These are phyloP conservation scores for Orbicella faveolata DNA, from an alignment of 64 coral and sea anemone genomes.

Conservation along the genomic window DNA sequence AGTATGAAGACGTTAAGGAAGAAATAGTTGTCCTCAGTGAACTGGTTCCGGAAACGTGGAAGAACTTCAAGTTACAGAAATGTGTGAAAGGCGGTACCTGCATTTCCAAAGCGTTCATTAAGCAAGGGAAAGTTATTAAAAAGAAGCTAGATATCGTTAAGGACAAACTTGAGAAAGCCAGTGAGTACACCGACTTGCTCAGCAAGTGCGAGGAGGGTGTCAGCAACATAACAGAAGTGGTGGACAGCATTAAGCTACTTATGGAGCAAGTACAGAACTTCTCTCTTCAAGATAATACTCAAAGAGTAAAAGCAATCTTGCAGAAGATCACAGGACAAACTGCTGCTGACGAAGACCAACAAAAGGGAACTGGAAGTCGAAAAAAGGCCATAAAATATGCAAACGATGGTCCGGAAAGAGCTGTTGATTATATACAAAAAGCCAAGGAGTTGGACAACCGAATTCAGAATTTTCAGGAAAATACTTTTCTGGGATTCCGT, in stretches of 20 bases:
- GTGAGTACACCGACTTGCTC: constrained; percentile 71
- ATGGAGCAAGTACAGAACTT: constrained; percentile 78
- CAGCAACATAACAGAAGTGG: constrained; percentile 49
- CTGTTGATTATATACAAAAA: constrained; percentile 72
- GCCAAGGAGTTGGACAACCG: constrained; percentile 75
- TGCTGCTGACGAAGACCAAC: not conserved
- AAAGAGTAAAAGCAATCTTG: constrained; percentile 65
- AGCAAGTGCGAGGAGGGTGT: constrained; percentile 52
- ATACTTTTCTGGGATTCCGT: constrained; percentile 74
- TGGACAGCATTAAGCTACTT: constrained; percentile 67
- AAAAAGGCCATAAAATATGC: constrained; percentile 53
- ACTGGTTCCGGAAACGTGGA: constrained; percentile 72
- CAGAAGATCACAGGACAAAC: constrained; percentile 52
- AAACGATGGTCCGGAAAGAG: constrained; percentile 62
- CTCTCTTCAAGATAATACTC: constrained; percentile 73
- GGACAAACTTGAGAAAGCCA: constrained; percentile 54
- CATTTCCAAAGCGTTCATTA: constrained; percentile 75
- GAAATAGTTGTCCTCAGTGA: constrained; percentile 41
- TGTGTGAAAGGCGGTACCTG: constrained; percentile 87
- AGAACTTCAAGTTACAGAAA: constrained; percentile 75
- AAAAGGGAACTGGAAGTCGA: not conserved
- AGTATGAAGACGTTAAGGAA: constrained; percentile 61
- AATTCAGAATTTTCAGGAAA: constrained; percentile 69
- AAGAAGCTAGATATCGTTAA: constrained; percentile 46
- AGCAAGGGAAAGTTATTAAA: constrained; percentile 78